These are phyloP conservation scores for Lepilemur septentrionalis DNA, from an alignment of 2,797 vertebrate species.

Conservation along the genomic window DNA sequence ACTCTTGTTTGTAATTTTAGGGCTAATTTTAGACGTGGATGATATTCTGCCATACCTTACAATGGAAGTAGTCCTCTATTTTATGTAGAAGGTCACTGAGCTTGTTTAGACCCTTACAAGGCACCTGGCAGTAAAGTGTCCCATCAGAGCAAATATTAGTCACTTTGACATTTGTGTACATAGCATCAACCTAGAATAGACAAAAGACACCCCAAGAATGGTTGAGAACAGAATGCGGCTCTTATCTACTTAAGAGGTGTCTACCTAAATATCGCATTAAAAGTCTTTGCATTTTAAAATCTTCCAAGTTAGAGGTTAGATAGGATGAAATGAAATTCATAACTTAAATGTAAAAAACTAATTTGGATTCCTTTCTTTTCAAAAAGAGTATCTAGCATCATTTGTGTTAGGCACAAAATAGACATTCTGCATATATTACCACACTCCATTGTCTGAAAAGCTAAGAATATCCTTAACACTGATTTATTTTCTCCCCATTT, in stretches of 20 bases:
- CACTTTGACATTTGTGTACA: conserved; percentile 89
- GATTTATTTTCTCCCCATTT: background rate
- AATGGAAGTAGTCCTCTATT: conserved; percentile 88
- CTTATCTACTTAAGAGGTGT: background rate
- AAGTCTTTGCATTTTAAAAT: background rate
- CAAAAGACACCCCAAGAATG: background rate
- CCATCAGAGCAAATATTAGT: conserved; percentile 93
- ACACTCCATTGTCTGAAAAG: background rate
- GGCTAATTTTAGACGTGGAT: background rate
- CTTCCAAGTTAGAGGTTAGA: background rate
- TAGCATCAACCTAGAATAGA: conserved; percentile 85
- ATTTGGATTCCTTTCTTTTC: background rate
- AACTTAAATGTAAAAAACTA: conserved; percentile 12
- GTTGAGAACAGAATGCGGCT: background rate
- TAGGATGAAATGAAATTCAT: background rate
- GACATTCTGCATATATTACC: background rate
- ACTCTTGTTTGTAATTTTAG: background rate
- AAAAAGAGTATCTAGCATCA: background rate
- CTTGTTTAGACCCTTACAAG: conserved; percentile 90
- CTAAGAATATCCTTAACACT: background rate
- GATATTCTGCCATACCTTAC: conserved; percentile 82
- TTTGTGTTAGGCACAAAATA: background rate
- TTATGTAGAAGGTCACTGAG: conserved; percentile 89
- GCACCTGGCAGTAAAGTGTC: conserved; percentile 93
- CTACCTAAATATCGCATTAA: background rate